Evolutionary conservation across 23 tunicate genomes (phyloP).

Genomic region (Ascidia mentula): DNA sequence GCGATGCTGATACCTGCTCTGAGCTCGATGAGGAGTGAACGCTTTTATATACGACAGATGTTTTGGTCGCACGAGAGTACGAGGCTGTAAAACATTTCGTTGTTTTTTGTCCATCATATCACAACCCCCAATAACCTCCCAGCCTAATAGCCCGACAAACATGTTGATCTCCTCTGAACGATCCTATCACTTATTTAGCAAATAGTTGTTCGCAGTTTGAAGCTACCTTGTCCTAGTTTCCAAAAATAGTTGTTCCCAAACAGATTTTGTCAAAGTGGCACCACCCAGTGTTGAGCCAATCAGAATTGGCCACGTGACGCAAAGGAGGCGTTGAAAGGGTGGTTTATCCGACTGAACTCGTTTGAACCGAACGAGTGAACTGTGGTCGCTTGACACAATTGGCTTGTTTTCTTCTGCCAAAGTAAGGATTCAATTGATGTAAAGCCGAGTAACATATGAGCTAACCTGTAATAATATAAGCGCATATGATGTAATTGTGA

Average conservation of each 20-base stretch:
- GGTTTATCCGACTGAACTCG: not conserved
- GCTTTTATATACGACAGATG: no score
- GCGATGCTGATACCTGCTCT: no score
- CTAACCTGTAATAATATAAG: no score
- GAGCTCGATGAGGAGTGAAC: no score
- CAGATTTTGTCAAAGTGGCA: not conserved
- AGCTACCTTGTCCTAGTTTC: not conserved
- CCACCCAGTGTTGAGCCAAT: not conserved
- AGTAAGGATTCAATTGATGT: no score
- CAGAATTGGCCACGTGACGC: not conserved
- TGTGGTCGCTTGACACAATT: not conserved
- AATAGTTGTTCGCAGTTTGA: no score
- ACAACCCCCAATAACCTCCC: not conserved
- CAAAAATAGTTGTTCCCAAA: not conserved
- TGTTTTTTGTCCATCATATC: not conserved
- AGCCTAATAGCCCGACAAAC: not conserved
- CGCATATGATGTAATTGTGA: no score
- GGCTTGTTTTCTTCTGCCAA: no score
- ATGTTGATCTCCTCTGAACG: not conserved
- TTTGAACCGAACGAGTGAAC: not conserved
- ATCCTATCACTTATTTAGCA: no score
- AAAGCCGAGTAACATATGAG: no score
- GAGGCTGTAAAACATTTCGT: not conserved
- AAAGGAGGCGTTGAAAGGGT: not conserved
- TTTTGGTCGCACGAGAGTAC: not conserved